Evolutionary conservation across 2,888 invertebrate species (phyloP).

Genomic region (Scelioninae gen. 2): DNA sequence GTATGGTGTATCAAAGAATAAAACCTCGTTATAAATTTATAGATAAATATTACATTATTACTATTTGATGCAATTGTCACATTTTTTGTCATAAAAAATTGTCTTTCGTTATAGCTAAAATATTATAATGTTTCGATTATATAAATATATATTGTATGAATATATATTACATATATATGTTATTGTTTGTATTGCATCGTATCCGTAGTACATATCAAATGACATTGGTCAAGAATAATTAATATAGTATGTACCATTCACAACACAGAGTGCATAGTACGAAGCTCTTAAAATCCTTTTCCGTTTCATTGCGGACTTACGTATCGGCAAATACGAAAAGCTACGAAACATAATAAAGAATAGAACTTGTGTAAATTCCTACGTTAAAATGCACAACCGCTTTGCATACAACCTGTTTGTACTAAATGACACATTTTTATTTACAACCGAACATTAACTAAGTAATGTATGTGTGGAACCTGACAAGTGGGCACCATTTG

Average conservation of each 20-base stretch:
- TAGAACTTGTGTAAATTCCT: conserved; percentile 68
- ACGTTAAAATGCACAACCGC: conserved; percentile 74
- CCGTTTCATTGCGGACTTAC: conserved; percentile 63
- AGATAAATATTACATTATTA: conserved; percentile 70
- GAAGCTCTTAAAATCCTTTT: conserved; percentile 71
- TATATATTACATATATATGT: conserved; percentile 66
- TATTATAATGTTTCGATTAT: conserved; percentile 74
- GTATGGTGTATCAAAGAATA: conserved; percentile 67
- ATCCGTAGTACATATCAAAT: conserved; percentile 61
- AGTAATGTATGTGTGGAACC: conserved; percentile 11
- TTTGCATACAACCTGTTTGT: conserved; percentile 73
- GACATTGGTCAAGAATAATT: conserved; percentile 55
- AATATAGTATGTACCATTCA: conserved; percentile 72
- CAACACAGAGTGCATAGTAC: conserved; percentile 76
- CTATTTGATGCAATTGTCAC: conserved; percentile 65
- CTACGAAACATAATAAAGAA: conserved; percentile 53
- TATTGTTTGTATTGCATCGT: conserved; percentile 64
- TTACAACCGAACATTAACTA: conserved; percentile 40
- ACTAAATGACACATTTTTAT: conserved; percentile 62
- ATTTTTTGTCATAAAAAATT: conserved; percentile 66
- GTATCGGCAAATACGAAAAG: conserved; percentile 58
- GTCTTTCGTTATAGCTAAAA: conserved; percentile 75
- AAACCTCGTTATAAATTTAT: conserved; percentile 66
- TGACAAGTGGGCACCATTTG: conserved; percentile 29
- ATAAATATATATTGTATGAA: conserved; percentile 72